phyloP scores from a whole-genome alignment of 2,888 invertebrate species.

The Autographa pulchrina region DNA sequence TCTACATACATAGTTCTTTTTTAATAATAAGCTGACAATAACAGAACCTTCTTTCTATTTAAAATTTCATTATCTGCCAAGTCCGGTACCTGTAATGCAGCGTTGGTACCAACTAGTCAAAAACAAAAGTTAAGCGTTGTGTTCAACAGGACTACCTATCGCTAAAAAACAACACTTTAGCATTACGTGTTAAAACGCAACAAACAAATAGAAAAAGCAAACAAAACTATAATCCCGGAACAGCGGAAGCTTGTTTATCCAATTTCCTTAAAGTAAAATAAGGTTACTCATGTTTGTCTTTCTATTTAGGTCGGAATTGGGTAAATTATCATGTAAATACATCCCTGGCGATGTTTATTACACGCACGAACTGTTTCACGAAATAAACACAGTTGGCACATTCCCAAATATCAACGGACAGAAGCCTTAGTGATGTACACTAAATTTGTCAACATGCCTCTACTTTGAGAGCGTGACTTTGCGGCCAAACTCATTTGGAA shows the following conservation, averaged over 20 bases:
- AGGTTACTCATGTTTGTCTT: constrained; percentile 56
- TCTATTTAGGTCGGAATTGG: constrained; percentile 52
- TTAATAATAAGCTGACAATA: no score
- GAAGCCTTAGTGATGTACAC: constrained; percentile 64
- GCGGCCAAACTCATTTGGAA: constrained; percentile 33
- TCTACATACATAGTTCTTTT: background rate
- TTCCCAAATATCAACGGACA: constrained; percentile 68
- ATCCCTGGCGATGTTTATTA: constrained; percentile 69
- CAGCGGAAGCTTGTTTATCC: constrained; percentile 30
- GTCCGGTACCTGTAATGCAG: no score
- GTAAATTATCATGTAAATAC: constrained; percentile 72
- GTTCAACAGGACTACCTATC: background rate
- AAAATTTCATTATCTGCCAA: no score
- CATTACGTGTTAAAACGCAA: constrained; percentile 24
- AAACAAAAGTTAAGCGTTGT: background rate
- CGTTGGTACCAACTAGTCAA: background rate
- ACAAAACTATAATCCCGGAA: constrained; percentile 10
- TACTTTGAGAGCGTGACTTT: constrained; percentile 52
- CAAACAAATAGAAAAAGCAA: constrained; percentile 20
- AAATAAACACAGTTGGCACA: constrained; percentile 77
- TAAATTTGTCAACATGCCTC: constrained; percentile 74
- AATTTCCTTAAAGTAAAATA: constrained; percentile 55
- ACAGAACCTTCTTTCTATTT: no score
- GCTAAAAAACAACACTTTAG: background rate
- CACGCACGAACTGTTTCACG: constrained; percentile 71